Evolutionary conservation across 2,113 vertebrate species (phyloP), one percentile per base, ranked within the genome.

Genomic region (Mesitornis unicolor): DNA sequence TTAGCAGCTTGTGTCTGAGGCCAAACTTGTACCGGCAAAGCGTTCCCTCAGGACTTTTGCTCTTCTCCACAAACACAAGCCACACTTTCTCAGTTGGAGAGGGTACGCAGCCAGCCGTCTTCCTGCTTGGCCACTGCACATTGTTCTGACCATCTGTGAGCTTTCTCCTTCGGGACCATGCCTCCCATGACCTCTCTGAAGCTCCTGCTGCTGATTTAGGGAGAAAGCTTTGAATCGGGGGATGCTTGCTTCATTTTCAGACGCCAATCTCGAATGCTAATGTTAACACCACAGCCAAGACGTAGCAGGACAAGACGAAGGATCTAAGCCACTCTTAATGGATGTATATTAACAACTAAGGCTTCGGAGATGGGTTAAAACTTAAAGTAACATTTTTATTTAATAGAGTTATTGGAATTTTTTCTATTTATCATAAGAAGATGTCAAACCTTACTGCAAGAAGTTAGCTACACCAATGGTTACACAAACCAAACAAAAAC

Each of bases 101-200:
- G 47, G 17, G n/a, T 1, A 6, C 22, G 40, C 48, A 50, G 63
- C 5, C 22, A 33, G 21, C 9, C 9, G 21, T 14, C 59, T 26
- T 85, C 79, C 71, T 51, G 33, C 57, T 11, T 1, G 0, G 21
- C 5, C 78, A 29, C 1, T 1, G 64, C 1, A 1, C 0, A 0
- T 40, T 81, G 20, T 17, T 51, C 42, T n/a, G 54, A 3, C 63
- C n/a, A 15, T 79, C 51, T 47, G 45, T 7, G 14, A 31, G 76
- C 63, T 87, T 84, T 92, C 87, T 14, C 38, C 75, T 93, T 51
- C 61, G 24, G 10, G 7, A 11, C 26, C 1, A 0, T 11, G 45
- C 25, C 43, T 38, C 67, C 31, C 56, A 35, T 1, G 3, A 35
- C 80, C 76, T 57, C 36, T n/a, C 50, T 15, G 31, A 25, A 42